These are phyloP conservation scores for Lithodes maja DNA, from an alignment of 2,888 invertebrate species.

Conservation along the genomic window DNA sequence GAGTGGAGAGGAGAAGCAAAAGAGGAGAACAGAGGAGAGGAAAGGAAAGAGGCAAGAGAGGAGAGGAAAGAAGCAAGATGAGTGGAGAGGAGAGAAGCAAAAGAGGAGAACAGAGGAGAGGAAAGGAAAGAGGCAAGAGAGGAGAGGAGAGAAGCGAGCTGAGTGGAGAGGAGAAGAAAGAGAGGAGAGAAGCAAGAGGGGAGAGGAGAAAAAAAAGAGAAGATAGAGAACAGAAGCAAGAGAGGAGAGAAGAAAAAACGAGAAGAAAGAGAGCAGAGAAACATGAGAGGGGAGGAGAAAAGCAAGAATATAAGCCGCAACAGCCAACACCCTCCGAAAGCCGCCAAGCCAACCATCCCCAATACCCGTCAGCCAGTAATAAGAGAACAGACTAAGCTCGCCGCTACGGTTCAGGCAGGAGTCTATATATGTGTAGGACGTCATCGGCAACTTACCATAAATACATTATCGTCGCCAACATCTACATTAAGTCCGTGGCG, in stretches of 20 bases:
- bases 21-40: background rate
- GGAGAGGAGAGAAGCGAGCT: background rate
- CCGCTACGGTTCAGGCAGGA: too few species aligned
- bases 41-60: background rate
- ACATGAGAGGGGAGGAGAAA: background rate
- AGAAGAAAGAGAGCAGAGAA: background rate
- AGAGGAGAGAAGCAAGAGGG: background rate
- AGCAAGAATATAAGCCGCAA: background rate
- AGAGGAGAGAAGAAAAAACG: background rate
- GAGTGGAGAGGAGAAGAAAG: background rate
- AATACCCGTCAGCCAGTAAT: background rate
- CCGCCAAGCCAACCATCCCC: background rate
- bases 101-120: background rate
- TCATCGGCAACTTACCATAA: constrained; percentile 83
- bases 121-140: background rate
- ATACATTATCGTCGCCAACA: constrained; percentile 94
- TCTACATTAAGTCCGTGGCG: constrained; percentile 78
- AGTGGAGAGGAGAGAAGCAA: too few species aligned
- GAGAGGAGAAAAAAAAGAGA: background rate
- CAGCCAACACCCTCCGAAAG: background rate
- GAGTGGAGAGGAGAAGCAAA: background rate
- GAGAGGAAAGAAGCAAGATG: background rate
- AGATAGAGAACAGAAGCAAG: background rate
- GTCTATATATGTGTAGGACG: too few species aligned
- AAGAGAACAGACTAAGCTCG: too few species aligned